Evolutionary conservation across 2,888 invertebrate genomes (phyloP).

Genomic region (Vanessa cardui): DNA sequence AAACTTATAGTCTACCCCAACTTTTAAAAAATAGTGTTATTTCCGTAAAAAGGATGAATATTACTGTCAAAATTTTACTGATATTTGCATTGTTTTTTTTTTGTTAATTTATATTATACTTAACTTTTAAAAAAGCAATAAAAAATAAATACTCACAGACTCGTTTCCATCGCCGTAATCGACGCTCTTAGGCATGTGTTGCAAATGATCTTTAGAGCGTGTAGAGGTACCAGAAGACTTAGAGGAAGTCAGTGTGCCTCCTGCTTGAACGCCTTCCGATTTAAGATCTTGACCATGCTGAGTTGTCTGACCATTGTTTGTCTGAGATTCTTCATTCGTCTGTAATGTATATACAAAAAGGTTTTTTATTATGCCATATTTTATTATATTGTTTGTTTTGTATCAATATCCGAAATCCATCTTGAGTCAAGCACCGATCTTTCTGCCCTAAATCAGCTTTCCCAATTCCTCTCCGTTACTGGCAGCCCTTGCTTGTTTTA

Average conservation of each 20-base stretch:
- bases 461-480: too few species aligned
- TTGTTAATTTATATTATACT: not conserved
- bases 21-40: too few species aligned
- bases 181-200: constrained; percentile 84
- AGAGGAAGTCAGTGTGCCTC: constrained; percentile 86
- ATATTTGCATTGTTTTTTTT: not conserved
- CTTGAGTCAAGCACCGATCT: too few species aligned
- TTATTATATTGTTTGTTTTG: too few species aligned
- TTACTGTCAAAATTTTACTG: too few species aligned
- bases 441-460: too few species aligned
- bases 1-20: too few species aligned
- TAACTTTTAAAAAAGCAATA: not conserved
- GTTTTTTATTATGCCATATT: too few species aligned
- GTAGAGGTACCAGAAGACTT: constrained; percentile 86
- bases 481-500: too few species aligned
- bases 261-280: constrained; percentile 93
- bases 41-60: too few species aligned
- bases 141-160: constrained; percentile 56
- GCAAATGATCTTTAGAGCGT: constrained; percentile 77
- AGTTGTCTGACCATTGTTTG: constrained; percentile 52
- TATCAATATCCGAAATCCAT: too few species aligned
- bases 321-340: constrained; percentile 73
- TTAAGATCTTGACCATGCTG: constrained; percentile 79
- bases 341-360: constrained; percentile 46
- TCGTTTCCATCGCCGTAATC: constrained; percentile 88